Percentiles rank a stretch among this genome's conserved stretches.
Evolutionary conservation across 2,113 vertebrate species (phyloP).

Genomic region (Leucopsar rothschildi): DNA sequence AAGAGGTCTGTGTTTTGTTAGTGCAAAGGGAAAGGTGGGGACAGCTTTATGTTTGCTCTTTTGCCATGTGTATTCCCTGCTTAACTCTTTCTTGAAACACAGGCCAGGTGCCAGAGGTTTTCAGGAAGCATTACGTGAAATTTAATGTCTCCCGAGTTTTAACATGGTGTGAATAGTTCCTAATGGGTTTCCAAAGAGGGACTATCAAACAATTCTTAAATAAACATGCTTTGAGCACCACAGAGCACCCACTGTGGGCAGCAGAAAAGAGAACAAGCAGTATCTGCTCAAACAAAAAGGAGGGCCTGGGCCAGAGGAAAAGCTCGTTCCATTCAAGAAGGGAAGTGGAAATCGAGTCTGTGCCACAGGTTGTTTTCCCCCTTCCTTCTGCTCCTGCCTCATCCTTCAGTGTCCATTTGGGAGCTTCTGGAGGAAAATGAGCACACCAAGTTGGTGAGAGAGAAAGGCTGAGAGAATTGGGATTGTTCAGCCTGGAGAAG

Average conservation of each 20-base stretch:
- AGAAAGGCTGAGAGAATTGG: background rate
- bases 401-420: background rate
- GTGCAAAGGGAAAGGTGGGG: background rate
- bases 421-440: background rate
- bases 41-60: background rate
- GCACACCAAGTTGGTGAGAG: background rate
- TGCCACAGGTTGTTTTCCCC: background rate
- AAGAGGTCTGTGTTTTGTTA: conserved; percentile 4
- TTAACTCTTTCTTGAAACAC: conserved; percentile 17
- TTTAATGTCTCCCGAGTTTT: background rate
- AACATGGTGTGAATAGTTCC: background rate
- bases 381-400: background rate
- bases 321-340: background rate
- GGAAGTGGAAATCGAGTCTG: background rate
- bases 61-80: background rate
- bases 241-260: background rate
- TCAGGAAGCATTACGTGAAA: background rate
- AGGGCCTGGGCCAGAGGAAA: background rate
- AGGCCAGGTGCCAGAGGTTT: background rate
- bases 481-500: background rate
- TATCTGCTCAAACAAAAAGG: background rate
- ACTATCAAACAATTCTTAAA: background rate
- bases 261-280: background rate
- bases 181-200: background rate
- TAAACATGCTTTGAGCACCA: background rate